phyloP scores from a whole-genome alignment of 2,113 vertebrate genomes.

The Hippopotamus amphibius region DNA sequence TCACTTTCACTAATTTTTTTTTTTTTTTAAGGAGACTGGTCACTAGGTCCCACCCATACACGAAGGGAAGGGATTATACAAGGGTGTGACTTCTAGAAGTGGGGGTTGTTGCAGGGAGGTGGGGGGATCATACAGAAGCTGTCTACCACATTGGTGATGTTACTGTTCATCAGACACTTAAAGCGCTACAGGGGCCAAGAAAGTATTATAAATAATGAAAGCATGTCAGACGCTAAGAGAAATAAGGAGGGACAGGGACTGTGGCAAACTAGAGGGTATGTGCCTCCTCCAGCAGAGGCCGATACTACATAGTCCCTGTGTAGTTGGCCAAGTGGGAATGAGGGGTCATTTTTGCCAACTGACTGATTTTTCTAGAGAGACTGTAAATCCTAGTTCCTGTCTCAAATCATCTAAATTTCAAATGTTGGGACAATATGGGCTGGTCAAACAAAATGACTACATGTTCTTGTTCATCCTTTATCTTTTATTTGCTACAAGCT shows the following conservation, averaged over 20 bases:
- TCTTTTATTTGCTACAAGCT: not conserved
- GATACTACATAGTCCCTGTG: not conserved
- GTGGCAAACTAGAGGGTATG: not conserved
- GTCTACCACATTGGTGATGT: too few species aligned
- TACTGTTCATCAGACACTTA: not conserved
- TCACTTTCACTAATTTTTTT: not conserved
- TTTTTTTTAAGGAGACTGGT: not conserved
- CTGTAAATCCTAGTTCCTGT: not conserved
- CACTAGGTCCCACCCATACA: not conserved
- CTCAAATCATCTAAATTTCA: not conserved
- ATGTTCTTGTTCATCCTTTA: not conserved
- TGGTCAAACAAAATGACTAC: not conserved
- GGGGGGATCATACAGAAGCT: not conserved
- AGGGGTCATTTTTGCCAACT: not conserved
- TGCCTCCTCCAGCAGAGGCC: not conserved
- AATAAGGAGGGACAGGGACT: not conserved
- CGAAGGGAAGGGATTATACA: not conserved
- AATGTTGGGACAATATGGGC: not conserved
- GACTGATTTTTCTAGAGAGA: not conserved
- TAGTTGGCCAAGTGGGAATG: not conserved
- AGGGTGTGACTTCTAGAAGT: too few species aligned
- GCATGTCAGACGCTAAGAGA: not conserved
- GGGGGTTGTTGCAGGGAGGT: not conserved
- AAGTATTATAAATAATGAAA: not conserved
- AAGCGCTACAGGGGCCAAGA: not conserved